These are phyloP conservation scores for Helicoverpa armigera DNA, from an alignment of 1,140 invertebrate genomes.

Conservation along the genomic window DNA sequence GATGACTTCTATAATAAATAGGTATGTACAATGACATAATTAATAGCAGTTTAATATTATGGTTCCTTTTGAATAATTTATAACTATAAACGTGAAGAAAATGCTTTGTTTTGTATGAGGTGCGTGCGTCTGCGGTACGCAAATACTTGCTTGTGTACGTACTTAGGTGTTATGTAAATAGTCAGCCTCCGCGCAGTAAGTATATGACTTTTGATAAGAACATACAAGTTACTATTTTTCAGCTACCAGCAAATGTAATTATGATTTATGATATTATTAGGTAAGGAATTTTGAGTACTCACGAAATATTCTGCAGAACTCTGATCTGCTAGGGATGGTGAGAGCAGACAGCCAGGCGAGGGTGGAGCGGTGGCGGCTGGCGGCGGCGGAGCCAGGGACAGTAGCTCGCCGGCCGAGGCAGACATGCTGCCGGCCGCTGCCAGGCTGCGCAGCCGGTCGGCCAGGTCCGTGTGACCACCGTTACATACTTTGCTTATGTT, in stretches of 20 bases:
- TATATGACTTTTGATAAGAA: constrained; percentile 50
- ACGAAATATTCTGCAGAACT: constrained; percentile 81
- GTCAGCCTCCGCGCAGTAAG: constrained; percentile 21
- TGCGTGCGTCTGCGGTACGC: constrained; percentile 45
- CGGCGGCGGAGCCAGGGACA: constrained; percentile 85
- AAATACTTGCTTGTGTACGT: constrained; percentile 40
- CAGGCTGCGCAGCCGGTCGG: constrained; percentile 83
- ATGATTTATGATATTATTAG: background rate
- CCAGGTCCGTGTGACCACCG: constrained; percentile 77
- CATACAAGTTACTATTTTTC: constrained; percentile 33
- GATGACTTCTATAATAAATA: background rate
- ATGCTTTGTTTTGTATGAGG: constrained; percentile 37
- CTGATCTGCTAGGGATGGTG: constrained; percentile 78
- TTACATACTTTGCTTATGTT: constrained; percentile 66
- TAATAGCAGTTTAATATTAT: background rate
- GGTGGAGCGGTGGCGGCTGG: constrained; percentile 80
- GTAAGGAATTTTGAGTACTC: constrained; percentile 61
- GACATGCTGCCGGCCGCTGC: constrained; percentile 86
- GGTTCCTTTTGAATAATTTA: constrained; percentile 14
- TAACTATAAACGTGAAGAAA: constrained; percentile 1
- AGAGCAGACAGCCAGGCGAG: constrained; percentile 79
- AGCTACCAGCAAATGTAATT: constrained; percentile 27
- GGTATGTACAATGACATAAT: background rate
- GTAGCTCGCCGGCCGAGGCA: constrained; percentile 81
- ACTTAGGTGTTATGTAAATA: constrained; percentile 41